phyloP scores from a whole-genome alignment of 2,797 vertebrate species.

The Borostomias antarcticus region DNA sequence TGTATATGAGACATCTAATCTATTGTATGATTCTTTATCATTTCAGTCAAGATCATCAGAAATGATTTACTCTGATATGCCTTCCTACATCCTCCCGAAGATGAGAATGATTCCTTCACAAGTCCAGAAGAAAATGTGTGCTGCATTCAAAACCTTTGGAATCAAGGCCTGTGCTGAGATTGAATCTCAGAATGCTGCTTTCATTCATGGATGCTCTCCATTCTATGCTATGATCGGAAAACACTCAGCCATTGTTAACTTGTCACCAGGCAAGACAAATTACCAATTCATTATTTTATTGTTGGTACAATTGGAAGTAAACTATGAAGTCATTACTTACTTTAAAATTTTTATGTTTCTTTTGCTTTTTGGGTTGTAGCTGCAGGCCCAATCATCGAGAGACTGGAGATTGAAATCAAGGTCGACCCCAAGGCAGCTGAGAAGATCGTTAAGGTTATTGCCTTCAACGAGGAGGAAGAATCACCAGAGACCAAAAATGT shows the following conservation, averaged over 20 bases:
- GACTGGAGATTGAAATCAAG: conserved; percentile 78
- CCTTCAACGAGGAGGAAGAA: conserved; percentile 47
- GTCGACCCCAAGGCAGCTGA: conserved; percentile 75
- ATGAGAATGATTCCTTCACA: conserved; percentile 19
- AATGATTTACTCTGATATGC: conserved; percentile 39
- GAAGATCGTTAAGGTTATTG: conserved; percentile 71
- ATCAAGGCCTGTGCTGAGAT: conserved; percentile 64
- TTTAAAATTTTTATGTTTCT: background rate
- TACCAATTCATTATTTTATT: background rate
- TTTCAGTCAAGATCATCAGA: conserved; percentile 52
- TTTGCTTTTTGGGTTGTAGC: conserved; percentile 40
- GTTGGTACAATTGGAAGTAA: background rate
- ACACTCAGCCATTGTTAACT: conserved; percentile 42
- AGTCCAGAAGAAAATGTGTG: conserved; percentile 46
- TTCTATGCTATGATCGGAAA: conserved; percentile 60
- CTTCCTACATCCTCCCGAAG: conserved; percentile 5
- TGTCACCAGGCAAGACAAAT: conserved; percentile 59
- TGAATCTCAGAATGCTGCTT: conserved; percentile 56
- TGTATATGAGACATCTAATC: background rate
- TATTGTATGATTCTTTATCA: conserved; percentile 52
- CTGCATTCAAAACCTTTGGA: conserved; percentile 46
- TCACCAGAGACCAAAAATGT: conserved; percentile 47
- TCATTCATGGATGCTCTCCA: conserved; percentile 41
- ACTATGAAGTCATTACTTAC: background rate
- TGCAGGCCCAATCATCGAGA: conserved; percentile 72